Evolutionary conservation across 2,113 vertebrate species (phyloP), one percentile per base, ranked within the genome.

Genomic region (Marcusenius ussheri): DNA sequence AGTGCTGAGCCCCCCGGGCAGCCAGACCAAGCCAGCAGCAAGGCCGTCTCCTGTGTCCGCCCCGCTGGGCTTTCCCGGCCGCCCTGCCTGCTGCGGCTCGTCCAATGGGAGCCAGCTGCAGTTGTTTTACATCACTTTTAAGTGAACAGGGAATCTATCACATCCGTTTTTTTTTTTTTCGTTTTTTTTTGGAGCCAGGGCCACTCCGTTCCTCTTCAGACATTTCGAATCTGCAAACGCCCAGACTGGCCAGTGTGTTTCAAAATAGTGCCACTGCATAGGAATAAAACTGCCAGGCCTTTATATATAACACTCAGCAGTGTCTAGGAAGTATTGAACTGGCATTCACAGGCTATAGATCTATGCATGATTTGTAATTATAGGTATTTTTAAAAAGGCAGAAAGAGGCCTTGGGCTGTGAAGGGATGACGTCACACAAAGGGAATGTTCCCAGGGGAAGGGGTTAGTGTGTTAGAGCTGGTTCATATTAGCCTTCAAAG

Each of bases 391-490:
- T 53, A 35, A 87, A 56, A 83, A 66, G 21, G 51, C n/a, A 74
- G 88, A 83, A 50, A 45, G 83, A 89, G 83, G 51, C 58, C 77
- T 89, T 66, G 85, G 46, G 10, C 90, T 90, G 84, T 35, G 89
- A 70, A 86, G 50, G 50, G 58, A 90, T 95, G 94, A 96, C 91
- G 92, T 95, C 93, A 94, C 89, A 70, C 58, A 46, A 62, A 89
- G 92, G 88, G 93, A 95, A 95, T 93, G 93, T 92, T 92, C 93
- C 92, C 89, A 90, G 83, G 77, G 87, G 88, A 53, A 0, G 66
- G 13, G 35, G 84, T 53, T 17, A 47, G 21, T 84, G 91, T 58
- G 62, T 46, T 93, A 89, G 93, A 92, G 92, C 93, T 95, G 94
- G 92, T 94, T 93, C 93, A 90, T 90, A 90, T 95, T 95, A 94